A percentile compares a stretch with the other conserved stretches of the same genome.
These are phyloP conservation scores for Andrena trimmerana DNA, from an alignment of 2,888 invertebrate species.

Conservation along the genomic window DNA sequence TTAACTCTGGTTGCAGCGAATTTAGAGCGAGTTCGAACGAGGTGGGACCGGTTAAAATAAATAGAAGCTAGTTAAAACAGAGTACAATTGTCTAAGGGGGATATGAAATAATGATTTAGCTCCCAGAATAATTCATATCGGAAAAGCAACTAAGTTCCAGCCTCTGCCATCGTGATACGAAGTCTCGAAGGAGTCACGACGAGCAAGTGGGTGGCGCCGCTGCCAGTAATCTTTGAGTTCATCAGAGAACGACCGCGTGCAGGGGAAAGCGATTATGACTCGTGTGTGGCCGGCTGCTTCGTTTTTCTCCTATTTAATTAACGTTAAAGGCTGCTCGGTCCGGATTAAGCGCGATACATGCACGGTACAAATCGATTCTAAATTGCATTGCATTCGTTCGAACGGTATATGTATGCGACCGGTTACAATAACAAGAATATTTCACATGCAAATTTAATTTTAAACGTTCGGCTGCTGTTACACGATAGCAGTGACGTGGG, in stretches of 20 bases:
- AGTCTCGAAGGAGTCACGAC: constrained; percentile 36
- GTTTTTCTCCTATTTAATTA: constrained; percentile 52
- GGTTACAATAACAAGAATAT: constrained; percentile 8
- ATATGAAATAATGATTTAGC: not conserved
- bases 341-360: constrained; percentile 34
- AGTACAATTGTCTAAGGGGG: not conserved
- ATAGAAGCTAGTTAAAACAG: not conserved
- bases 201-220: constrained; percentile 68
- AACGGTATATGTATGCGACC: not conserved
- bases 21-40: not conserved
- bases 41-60: not conserved
- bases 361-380: constrained; percentile 40
- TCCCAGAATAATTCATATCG: not conserved
- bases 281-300: constrained; percentile 60
- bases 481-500: not conserved
- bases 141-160: constrained; percentile 14
- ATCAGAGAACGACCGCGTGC: constrained; percentile 52
- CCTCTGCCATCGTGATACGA: constrained; percentile 7
- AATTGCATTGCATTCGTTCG: constrained; percentile 30
- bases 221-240: constrained; percentile 68
- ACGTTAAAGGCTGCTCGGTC: constrained; percentile 44
- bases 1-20: not conserved
- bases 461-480: not conserved
- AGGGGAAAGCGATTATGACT: constrained; percentile 57
- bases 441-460: constrained; percentile 17